Percentiles rank a stretch among this genome's conserved stretches.
phyloP scores from a whole-genome alignment of 2,113 vertebrate species.

The Festucalex cinctus region DNA sequence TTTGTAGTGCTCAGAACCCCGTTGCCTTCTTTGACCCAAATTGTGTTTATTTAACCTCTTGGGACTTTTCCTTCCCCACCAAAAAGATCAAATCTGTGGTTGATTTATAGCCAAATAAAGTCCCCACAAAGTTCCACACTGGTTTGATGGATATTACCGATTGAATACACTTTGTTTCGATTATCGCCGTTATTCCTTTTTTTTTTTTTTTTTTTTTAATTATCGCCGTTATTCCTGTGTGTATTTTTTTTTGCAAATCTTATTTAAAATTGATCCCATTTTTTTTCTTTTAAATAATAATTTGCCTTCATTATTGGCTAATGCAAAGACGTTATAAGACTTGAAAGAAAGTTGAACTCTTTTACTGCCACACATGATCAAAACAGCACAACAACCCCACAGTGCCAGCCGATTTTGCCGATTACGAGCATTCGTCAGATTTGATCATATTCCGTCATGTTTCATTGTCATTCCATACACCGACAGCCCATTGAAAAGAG shows the following conservation, averaged over 20 bases:
- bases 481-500: too few species aligned
- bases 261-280: slow-evolving; percentile 17
- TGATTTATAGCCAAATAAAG: slow-evolving; percentile 1
- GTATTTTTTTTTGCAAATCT: slow-evolving; percentile 10
- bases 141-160: slow-evolving; percentile 12
- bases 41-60: slow-evolving; percentile 23
- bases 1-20: slow-evolving; percentile 20
- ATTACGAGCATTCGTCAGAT: too few species aligned
- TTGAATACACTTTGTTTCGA: too few species aligned
- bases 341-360: slow-evolving; percentile 1
- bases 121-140: background rate
- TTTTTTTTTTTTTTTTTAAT: too few species aligned
- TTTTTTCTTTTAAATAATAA: background rate
- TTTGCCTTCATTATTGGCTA: background rate
- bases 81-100: background rate
- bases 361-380: too few species aligned
- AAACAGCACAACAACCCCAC: too few species aligned
- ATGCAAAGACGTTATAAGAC: too few species aligned
- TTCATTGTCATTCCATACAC: too few species aligned
- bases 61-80: background rate
- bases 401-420: too few species aligned
- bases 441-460: too few species aligned
- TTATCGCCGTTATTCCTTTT: too few species aligned
- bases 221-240: background rate
- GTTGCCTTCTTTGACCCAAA: slow-evolving; percentile 22